Evolutionary conservation across 2,888 invertebrate species (phyloP), one percentile per base, ranked within the genome.

Genomic region (Sinotaia quadrata): DNA sequence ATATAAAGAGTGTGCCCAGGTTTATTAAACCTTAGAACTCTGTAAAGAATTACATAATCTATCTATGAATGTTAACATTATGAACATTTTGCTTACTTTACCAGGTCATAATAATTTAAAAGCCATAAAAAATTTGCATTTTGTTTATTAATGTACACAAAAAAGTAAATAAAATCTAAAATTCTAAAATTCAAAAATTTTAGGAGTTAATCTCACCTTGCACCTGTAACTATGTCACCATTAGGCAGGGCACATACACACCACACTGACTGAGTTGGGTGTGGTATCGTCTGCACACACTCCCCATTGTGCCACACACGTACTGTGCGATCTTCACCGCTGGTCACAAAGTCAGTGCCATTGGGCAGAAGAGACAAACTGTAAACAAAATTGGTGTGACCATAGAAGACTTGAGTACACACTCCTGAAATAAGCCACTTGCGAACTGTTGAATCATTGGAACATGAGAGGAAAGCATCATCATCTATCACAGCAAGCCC

Each of bases 211-310:
- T 36, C 58, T 27, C 81, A 91, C 91, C 91, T 91, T 74, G 90
- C 87, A 83, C 96, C 98, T 47, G 95, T 92, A 21, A 94, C 95
- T 80, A 99, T 92, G 87, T 98, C 98, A 0, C 94, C 94, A 88
- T 97, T 97, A 7, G 91, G 89, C 29, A 98, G 89, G 66, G 93
- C 92, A 18, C 92, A 91, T 1, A 96, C 94, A 27, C 92, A 90
- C 99, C 99, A 99, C 0, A 97, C 93, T 0, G 96, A 96, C 74
- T 94, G 93, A 0, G 94, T 93, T 0, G 98, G 98, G 62, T 95
- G 90, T 1, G 90, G 87, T 31, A 97, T 90, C 5, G 92, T 92
- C 77, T 94, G 91, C 33, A 76, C 77, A 79, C 87, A 88, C 29
- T 83, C 80, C 12, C 84, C 86, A 51, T 79, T 77, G 91, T 90